A percentile compares a stretch with the other conserved stretches of the same genome.
These are phyloP conservation scores for Gryllus bimaculatus DNA, from an alignment of 1,140 invertebrate species.

Conservation along the genomic window DNA sequence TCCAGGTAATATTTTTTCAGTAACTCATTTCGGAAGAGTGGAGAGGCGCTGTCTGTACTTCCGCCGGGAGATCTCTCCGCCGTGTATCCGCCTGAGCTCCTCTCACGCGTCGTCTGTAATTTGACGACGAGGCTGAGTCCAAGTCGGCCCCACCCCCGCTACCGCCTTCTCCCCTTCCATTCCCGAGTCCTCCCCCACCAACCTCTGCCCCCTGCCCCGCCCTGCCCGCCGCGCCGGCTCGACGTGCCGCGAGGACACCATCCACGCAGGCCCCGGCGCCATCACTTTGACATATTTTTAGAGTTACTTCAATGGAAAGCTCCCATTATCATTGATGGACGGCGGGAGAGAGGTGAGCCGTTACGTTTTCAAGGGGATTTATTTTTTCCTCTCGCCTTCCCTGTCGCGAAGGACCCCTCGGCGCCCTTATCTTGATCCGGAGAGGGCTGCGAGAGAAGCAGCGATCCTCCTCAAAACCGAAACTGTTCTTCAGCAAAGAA, in stretches of 20 bases:
- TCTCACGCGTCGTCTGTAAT: no score
- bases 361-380: neutral
- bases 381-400: neutral
- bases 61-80: no score
- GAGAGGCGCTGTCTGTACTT: no score
- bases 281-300: conserved; percentile 5
- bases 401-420: neutral
- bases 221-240: no score
- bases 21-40: no score
- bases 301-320: neutral
- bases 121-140: no score
- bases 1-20: no score
- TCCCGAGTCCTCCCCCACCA: neutral
- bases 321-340: conserved; percentile 4
- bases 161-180: neutral
- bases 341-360: neutral
- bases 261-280: neutral
- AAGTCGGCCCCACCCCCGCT: no score
- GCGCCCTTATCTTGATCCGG: neutral
- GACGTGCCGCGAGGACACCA: neutral
- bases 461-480: neutral
- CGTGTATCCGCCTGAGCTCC: no score
- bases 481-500: conserved; percentile 4
- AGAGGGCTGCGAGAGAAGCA: neutral
- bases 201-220: no score